Base-by-base conservation (phyloP, 2,113 vertebrate species). In the Morphnarchus princeps region DNA sequence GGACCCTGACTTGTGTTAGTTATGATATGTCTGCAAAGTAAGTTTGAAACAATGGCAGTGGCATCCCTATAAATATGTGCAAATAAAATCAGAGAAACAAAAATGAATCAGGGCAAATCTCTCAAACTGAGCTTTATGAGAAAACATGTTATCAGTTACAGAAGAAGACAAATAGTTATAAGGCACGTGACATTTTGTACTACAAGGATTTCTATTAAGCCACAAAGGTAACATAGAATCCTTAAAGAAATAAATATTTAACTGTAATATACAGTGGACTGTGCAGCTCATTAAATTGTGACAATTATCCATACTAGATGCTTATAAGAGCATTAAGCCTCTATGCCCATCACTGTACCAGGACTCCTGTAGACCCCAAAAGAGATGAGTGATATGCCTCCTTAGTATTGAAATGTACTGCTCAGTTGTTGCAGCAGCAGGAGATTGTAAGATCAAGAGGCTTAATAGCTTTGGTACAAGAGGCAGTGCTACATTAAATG, bases 381-480 rank as follows among this genome's bases (percentile, higher is more conserved):
- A 90, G 92, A 93, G 73, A 91, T 72, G 73, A 95, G 36, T 63
- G 28, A 82, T 84, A 16, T 78, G 34, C 19, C 40, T 95, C 47
- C 73, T 92, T 69, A 82, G 72, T 71, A 71, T 6, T 62, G 76
- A 95, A 93, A 92, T 5, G 14, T 92, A 76, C 36, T 58, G 43
- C 80, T 92, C 76, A 84, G 86, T 59, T 93, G 87, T 87, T 91
- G 89, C 81, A 96, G 66, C 93, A 96, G 92, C 95, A 97, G 95
- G 94, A 95, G 93, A 95, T n/a, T 89, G 73, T 76, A 94, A 97
- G 89, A 97, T 96, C 91, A 96, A 97, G 91, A 95, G 81, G 89
- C 94, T 96, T 95, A 96, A 96, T 95, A 87, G 73, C 70, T 90
- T 69, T 82, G 25, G 80, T 95, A 95, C 89, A 96, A 95, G 40